Conservation (phyloP, 1,140 invertebrate species). For the Zophobas atratus region DNA sequence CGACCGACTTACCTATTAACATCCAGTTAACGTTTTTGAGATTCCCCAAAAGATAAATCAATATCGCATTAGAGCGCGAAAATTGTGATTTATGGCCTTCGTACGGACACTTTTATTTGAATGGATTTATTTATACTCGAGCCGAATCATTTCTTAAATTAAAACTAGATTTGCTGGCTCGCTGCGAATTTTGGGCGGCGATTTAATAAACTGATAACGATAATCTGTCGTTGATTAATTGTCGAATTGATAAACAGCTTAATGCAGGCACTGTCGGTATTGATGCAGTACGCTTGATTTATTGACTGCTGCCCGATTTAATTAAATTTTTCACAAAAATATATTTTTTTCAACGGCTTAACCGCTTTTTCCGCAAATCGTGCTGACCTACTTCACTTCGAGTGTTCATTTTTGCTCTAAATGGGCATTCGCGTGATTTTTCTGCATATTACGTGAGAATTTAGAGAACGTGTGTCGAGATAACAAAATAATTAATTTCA, state of each 20-base stretch:
- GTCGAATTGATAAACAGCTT: neutral
- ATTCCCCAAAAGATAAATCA: neutral
- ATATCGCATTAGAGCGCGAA: neutral
- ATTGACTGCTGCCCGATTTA: neutral
- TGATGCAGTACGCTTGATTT: neutral
- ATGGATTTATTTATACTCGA: neutral
- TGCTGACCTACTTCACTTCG: neutral
- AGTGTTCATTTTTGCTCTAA: too few species aligned
- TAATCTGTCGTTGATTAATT: neutral
- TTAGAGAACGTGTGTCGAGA: neutral
- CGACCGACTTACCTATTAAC: conserved; percentile 14
- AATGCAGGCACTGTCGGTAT: neutral
- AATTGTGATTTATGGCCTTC: conserved; percentile 19
- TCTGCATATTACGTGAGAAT: neutral
- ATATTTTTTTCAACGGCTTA: too few species aligned
- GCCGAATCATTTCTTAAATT: too few species aligned
- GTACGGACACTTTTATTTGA: neutral
- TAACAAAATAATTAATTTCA: conserved; percentile 1
- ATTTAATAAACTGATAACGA: conserved; percentile 3
- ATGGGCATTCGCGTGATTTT: neutral
- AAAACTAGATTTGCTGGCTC: too few species aligned
- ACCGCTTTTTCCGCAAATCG: neutral
- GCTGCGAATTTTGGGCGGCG: too few species aligned
- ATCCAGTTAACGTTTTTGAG: conserved; percentile 10
- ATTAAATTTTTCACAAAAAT: neutral